Evolutionary conservation across 2,113 vertebrate species (phyloP).

Genomic region (Xiphophorus hellerii): DNA sequence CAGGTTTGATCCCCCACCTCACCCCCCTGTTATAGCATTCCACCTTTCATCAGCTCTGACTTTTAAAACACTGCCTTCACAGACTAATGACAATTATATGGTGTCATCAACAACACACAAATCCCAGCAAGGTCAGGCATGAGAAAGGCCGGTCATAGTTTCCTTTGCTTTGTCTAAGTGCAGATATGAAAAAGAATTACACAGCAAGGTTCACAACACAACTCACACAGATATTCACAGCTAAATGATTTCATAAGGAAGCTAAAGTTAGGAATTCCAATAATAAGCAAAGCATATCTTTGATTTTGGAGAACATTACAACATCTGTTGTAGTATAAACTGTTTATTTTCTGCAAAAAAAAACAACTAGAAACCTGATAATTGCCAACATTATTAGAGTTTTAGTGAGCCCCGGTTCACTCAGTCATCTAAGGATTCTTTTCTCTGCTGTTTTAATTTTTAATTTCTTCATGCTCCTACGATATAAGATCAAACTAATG

Average conservation of each 20-base stretch:
- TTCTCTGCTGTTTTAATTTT: background rate
- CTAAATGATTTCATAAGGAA: background rate
- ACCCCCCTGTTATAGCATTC: slow-evolving; percentile 14
- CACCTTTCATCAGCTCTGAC: slow-evolving; percentile 50
- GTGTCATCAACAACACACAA: slow-evolving; percentile 5
- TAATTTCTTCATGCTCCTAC: background rate
- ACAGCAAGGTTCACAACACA: background rate
- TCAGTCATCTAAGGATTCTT: slow-evolving; percentile 22
- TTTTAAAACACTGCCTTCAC: background rate
- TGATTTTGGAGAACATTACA: background rate
- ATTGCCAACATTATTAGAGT: slow-evolving; percentile 47
- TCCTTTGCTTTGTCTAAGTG: background rate
- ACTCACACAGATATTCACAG: background rate
- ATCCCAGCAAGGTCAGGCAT: background rate
- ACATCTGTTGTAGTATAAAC: too few relatives aligned
- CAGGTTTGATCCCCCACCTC: slow-evolving; percentile 16
- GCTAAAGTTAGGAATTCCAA: background rate
- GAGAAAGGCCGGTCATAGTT: background rate
- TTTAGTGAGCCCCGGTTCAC: slow-evolving; percentile 59
- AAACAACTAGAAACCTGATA: slow-evolving; percentile 59
- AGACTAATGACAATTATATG: slow-evolving; percentile 1
- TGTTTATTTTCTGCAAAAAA: slow-evolving; percentile 28
- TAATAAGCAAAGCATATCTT: background rate
- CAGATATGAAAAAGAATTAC: background rate
- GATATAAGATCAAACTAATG: background rate